A percentile compares a stretch with the other conserved stretches of the same genome.
phyloP scores from a whole-genome alignment of 1,140 invertebrate species.

The Reticulitermes speratus region DNA sequence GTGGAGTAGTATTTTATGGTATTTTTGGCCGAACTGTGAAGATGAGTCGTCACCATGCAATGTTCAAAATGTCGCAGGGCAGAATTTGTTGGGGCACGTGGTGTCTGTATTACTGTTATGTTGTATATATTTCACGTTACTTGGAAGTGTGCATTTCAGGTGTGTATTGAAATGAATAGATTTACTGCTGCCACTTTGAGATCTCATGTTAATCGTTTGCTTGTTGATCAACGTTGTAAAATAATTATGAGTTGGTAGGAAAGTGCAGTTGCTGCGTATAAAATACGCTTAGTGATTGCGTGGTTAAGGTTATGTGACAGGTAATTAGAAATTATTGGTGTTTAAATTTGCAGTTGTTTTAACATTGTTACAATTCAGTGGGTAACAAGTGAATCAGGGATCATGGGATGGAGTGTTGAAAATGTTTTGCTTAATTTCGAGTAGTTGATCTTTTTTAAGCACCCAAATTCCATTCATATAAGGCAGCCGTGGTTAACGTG shows the following conservation, averaged over 20 bases:
- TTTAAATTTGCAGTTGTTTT: too few species aligned
- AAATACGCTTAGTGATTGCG: too few species aligned
- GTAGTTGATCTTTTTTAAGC: too few species aligned
- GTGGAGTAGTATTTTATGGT: neutral
- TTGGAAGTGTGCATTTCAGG: neutral
- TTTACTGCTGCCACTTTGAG: neutral
- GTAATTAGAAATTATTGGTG: too few species aligned
- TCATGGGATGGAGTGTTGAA: too few species aligned
- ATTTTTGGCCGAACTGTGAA: neutral
- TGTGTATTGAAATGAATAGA: neutral
- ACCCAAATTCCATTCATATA: too few species aligned
- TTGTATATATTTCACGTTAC: neutral
- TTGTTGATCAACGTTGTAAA: neutral
- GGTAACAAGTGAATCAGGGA: too few species aligned
- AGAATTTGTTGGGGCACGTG: neutral
- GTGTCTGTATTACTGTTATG: neutral
- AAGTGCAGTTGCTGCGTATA: too few species aligned
- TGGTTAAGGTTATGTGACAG: too few species aligned
- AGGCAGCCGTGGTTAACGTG: too few species aligned
- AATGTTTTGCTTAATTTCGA: too few species aligned
- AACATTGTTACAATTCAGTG: too few species aligned
- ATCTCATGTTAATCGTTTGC: neutral
- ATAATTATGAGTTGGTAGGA: neutral
- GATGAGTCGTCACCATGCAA: slow-evolving; percentile 5
- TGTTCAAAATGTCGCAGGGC: slow-evolving; percentile 11